phyloP scores from a whole-genome alignment of 2,797 vertebrate species.

The Liparis tanakae region DNA sequence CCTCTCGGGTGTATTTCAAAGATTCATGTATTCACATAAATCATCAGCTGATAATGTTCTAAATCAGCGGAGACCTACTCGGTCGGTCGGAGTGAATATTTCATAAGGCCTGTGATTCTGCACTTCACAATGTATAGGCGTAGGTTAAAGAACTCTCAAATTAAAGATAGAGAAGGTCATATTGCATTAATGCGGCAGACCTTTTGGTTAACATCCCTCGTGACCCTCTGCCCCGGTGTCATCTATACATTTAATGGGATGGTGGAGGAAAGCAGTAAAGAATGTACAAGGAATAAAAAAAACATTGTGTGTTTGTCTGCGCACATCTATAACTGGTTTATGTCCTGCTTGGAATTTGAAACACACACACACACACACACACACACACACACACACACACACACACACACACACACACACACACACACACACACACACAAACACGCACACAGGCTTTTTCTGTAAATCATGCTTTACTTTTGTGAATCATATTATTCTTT shows the following conservation, averaged over 20 bases:
- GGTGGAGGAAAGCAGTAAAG: constrained; percentile 18
- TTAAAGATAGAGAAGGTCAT: constrained; percentile 33
- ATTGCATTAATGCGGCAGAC: constrained; percentile 32
- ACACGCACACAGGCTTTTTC: background rate
- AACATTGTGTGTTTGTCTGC: background rate
- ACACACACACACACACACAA: background rate
- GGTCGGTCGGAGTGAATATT: constrained; percentile 53
- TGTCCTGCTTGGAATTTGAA: constrained; percentile 2
- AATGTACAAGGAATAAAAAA: background rate
- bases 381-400: no score
- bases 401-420: background rate
- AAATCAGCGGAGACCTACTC: constrained; percentile 37
- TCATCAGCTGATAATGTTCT: constrained; percentile 49
- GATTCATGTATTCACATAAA: constrained; percentile 60
- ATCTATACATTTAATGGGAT: constrained; percentile 39
- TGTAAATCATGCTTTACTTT: constrained; percentile 29
- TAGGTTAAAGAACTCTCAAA: constrained; percentile 44
- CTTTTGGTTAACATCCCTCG: constrained; percentile 20
- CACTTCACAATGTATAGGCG: constrained; percentile 36
- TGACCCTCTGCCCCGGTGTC: constrained; percentile 32
- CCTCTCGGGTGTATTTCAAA: constrained; percentile 44
- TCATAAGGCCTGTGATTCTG: constrained; percentile 43
- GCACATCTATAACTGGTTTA: constrained; percentile 1
- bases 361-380: background rate
- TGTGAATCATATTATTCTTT: background rate